phyloP scores from a whole-genome alignment of 1,140 invertebrate genomes.

The Eumaeus atala region DNA sequence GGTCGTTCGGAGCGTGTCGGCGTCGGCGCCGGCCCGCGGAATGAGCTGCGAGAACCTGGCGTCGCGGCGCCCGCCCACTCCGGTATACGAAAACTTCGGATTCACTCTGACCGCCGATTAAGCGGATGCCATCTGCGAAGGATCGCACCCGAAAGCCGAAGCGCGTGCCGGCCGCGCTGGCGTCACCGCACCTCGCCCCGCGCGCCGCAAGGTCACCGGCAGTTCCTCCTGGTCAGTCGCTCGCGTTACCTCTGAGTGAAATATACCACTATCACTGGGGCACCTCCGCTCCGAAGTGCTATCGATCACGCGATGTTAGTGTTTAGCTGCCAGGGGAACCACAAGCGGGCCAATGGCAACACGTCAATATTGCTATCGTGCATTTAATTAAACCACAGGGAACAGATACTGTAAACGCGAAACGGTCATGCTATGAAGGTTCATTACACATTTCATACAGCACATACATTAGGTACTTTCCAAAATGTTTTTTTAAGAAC shows the following conservation, averaged over 20 bases:
- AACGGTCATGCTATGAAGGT: not conserved
- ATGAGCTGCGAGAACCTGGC: constrained; percentile 54
- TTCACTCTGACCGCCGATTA: constrained; percentile 51
- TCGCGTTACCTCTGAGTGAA: no score
- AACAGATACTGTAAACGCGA: constrained; percentile 14
- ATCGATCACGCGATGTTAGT: constrained; percentile 65
- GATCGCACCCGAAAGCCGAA: constrained; percentile 71
- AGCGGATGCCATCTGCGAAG: constrained; percentile 64
- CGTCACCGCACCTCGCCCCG: constrained; percentile 61
- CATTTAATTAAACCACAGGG: constrained; percentile 29
- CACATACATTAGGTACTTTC: not conserved
- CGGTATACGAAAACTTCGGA: constrained; percentile 63
- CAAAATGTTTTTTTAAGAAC: not conserved
- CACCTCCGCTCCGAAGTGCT: constrained; percentile 21
- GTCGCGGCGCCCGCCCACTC: constrained; percentile 54
- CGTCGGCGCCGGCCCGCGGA: constrained; percentile 66
- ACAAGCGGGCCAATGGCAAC: constrained; percentile 38
- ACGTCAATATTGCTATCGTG: constrained; percentile 21
- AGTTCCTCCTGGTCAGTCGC: constrained; percentile 30
- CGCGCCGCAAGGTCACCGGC: constrained; percentile 69
- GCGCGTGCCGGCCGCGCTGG: constrained; percentile 62
- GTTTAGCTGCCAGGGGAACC: constrained; percentile 63
- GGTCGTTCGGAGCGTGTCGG: constrained; percentile 70
- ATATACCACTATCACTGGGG: not conserved
- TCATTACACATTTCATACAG: no score